These are phyloP conservation scores for Tragelaphus buxtoni DNA, from an alignment of 2,113 vertebrate species.

Conservation along the genomic window DNA sequence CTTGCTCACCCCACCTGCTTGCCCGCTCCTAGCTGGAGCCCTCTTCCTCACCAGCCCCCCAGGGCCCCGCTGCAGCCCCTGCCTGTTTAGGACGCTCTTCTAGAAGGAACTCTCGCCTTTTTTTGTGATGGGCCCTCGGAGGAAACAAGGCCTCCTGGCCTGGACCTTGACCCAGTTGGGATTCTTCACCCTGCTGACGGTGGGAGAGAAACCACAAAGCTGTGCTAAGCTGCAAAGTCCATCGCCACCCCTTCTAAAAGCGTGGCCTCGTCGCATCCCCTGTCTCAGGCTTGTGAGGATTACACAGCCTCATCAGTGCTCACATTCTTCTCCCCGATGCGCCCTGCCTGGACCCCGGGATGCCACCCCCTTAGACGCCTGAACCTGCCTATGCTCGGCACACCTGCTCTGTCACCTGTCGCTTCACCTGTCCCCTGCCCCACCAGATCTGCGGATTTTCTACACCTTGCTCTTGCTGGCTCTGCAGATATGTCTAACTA, in stretches of 20 bases:
- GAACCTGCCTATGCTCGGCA: rapidly evolving
- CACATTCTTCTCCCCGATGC: background rate
- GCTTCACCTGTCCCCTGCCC: background rate
- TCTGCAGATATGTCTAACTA: background rate
- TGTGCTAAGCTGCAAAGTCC: background rate
- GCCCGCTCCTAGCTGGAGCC: background rate
- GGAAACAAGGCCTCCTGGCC: background rate
- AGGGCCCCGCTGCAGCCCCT: rapidly evolving
- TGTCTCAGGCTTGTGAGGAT: background rate
- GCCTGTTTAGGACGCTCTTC: no score
- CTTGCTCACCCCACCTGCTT: background rate
- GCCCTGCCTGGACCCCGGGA: background rate
- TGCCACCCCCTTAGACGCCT: background rate
- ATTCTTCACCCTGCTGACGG: background rate
- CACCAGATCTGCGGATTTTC: background rate
- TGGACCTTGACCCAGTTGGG: background rate
- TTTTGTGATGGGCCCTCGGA: background rate
- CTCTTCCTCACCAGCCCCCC: background rate
- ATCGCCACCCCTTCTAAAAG: background rate
- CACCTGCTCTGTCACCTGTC: background rate
- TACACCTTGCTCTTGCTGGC: background rate
- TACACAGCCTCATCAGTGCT: rapidly evolving
- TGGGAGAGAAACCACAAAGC: background rate
- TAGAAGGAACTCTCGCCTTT: rapidly evolving
- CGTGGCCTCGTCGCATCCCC: rapidly evolving